Evolutionary conservation across 2,113 vertebrate genomes (phyloP).

Genomic region (Microcebus ravelobensis): DNA sequence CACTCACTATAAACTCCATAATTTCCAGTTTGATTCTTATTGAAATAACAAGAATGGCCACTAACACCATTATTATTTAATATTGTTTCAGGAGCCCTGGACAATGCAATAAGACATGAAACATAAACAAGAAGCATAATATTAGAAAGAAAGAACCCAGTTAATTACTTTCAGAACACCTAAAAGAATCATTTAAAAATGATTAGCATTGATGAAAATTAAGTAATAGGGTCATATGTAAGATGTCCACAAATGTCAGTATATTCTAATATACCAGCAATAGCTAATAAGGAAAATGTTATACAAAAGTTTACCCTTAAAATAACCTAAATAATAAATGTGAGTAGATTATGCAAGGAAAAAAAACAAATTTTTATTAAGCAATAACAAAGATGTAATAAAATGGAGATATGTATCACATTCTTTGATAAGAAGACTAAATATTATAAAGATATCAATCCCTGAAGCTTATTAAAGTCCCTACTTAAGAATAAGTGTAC

Average conservation of each 20-base stretch:
- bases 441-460: not conserved
- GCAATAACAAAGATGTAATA: slow-evolving; percentile 19
- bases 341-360: not conserved
- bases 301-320: slow-evolving; percentile 24
- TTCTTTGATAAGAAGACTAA: not conserved
- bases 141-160: slow-evolving; percentile 26
- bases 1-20: not conserved
- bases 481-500: not conserved
- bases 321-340: slow-evolving; percentile 27
- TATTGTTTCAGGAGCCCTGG: not conserved
- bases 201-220: not conserved
- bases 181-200: slow-evolving; percentile 28
- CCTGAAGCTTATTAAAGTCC: slow-evolving; percentile 25
- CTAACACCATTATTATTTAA: not conserved
- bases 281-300: slow-evolving; percentile 19
- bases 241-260: not conserved
- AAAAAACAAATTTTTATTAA: not conserved
- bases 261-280: slow-evolving; percentile 22
- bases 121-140: not conserved
- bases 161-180: not conserved
- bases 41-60: slow-evolving; percentile 37
- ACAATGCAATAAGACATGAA: not conserved
- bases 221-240: not conserved
- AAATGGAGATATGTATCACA: not conserved
- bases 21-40: slow-evolving; percentile 19